Evolutionary conservation across 2,888 invertebrate species (phyloP).

Genomic region (Drosophila acutilabella): DNA sequence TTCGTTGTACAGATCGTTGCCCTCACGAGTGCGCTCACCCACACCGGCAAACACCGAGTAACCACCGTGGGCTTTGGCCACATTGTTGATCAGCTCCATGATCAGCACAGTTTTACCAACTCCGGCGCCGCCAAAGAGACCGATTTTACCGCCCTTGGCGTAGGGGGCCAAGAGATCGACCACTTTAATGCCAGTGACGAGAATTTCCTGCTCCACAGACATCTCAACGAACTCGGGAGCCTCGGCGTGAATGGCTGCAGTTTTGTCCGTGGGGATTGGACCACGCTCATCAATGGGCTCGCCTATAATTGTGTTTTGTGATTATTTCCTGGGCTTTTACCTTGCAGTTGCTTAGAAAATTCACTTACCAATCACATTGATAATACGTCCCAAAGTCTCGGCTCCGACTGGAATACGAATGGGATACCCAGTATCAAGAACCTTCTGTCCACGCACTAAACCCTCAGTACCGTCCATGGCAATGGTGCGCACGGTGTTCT

Average conservation of each 20-base stretch:
- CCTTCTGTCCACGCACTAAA: constrained; percentile 92
- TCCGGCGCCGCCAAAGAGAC: constrained; percentile 96
- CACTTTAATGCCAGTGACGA: constrained; percentile 96
- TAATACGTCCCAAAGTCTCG: constrained; percentile 95
- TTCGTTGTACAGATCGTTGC: constrained; percentile 97
- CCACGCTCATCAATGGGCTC: constrained; percentile 94
- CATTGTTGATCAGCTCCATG: constrained; percentile 98
- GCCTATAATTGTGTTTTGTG: constrained; percentile 39
- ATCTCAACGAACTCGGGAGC: constrained; percentile 96
- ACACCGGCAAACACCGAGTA: constrained; percentile 98
- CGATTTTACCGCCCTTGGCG: constrained; percentile 97
- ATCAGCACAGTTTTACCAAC: constrained; percentile 98
- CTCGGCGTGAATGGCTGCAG: constrained; percentile 94
- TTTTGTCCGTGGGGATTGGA: constrained; percentile 91
- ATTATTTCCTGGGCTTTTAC: no score
- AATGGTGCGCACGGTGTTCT: constrained; percentile 95
- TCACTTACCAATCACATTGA: constrained; percentile 93
- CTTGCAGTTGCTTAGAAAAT: not conserved
- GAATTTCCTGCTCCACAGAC: constrained; percentile 95
- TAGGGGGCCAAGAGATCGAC: constrained; percentile 97
- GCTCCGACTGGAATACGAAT: constrained; percentile 96
- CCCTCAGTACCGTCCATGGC: constrained; percentile 98
- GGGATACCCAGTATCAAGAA: constrained; percentile 92
- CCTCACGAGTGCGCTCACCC: constrained; percentile 97
- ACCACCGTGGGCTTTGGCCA: constrained; percentile 98